Conservation (phyloP, 2,113 vertebrate genomes). For the Kryptolebias marmoratus region DNA sequence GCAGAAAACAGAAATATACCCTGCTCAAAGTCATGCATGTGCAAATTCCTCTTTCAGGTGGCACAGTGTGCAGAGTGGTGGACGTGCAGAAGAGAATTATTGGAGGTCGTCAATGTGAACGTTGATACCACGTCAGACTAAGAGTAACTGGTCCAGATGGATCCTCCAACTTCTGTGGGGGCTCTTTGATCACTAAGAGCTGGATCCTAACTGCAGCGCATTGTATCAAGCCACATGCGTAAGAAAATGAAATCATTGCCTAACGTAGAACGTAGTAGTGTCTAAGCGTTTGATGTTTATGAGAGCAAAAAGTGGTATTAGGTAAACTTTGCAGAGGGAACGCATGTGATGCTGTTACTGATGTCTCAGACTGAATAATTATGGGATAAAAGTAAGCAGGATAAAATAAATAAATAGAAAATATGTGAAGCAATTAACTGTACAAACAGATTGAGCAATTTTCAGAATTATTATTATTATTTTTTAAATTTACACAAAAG, state of each 20-base stretch:
- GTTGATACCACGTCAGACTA: not conserved
- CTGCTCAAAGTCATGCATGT: not conserved
- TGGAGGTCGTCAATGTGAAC: rapidly evolving
- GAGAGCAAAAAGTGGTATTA: not conserved
- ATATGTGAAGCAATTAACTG: no score
- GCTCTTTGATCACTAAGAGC: conserved; percentile 15
- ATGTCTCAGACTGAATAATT: no score
- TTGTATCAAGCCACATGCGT: not conserved
- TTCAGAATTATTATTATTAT: no score
- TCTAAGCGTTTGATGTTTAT: not conserved
- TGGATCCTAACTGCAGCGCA: conserved; percentile 53
- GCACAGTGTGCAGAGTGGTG: not conserved
- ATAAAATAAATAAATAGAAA: no score
- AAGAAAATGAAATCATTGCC: not conserved
- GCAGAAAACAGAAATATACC: not conserved
- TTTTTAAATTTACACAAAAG: no score
- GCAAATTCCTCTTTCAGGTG: not conserved
- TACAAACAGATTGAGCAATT: no score
- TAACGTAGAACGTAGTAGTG: not conserved
- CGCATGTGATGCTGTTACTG: no score
- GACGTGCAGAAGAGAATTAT: conserved; percentile 32
- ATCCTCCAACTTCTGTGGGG: not conserved
- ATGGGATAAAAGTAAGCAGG: no score
- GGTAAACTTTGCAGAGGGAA: no score
- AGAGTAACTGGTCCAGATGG: rapidly evolving